Percentiles rank a stretch among this genome's conserved stretches.
Evolutionary conservation across 2,113 vertebrate genomes (phyloP).

Genomic region (Pipra filicauda): DNA sequence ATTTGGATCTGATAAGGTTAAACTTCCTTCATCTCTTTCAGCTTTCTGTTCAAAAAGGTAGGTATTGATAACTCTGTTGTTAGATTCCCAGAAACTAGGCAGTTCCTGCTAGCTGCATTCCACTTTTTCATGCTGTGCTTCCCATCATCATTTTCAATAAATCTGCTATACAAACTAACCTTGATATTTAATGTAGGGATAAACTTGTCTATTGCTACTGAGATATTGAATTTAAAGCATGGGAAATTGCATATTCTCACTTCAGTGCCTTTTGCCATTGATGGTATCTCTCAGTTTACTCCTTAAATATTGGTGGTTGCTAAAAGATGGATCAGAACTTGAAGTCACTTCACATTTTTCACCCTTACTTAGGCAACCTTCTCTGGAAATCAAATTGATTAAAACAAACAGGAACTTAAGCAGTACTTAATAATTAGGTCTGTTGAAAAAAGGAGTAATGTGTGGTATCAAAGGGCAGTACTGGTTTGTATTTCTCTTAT

Average conservation of each 20-base stretch:
- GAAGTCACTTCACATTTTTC: not conserved
- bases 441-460: not conserved
- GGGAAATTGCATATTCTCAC: not conserved
- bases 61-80: not conserved
- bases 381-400: not conserved
- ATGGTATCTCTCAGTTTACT: not conserved
- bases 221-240: not conserved
- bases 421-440: not conserved
- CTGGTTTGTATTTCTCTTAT: not conserved
- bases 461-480: not conserved
- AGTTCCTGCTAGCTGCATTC: not conserved
- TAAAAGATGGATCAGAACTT: not conserved
- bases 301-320: not conserved
- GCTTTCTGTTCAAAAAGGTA: not conserved
- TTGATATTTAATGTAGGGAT: slow-evolving; percentile 5
- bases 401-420: not conserved
- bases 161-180: not conserved
- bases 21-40: not conserved
- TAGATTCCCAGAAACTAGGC: not conserved
- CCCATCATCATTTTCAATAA: not conserved
- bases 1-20: not conserved
- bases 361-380: not conserved
- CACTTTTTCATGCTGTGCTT: not conserved
- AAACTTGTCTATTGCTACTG: not conserved
- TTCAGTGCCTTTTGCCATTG: not conserved